Percentiles rank a stretch among this genome's conserved stretches.
phyloP scores from a whole-genome alignment of 2,888 invertebrate genomes.

The Lithosia quadra region DNA sequence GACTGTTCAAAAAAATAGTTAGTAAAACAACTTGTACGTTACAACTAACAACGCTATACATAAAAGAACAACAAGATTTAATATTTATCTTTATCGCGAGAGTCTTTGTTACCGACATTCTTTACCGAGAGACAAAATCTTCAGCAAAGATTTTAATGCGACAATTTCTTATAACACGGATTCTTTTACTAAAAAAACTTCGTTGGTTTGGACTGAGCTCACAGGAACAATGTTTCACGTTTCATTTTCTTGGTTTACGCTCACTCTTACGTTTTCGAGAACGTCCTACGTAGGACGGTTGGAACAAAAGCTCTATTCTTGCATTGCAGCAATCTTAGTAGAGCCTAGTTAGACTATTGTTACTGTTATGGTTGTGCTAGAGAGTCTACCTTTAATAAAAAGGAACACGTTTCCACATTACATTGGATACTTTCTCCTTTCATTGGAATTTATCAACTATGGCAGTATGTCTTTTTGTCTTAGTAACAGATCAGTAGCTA shows the following conservation, averaged over 20 bases:
- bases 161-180: not conserved
- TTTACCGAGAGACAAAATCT: not conserved
- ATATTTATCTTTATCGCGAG: not conserved
- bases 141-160: not conserved
- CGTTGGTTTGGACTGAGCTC: not conserved
- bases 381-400: conserved; percentile 55
- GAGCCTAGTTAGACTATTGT: conserved; percentile 77
- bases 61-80: not conserved
- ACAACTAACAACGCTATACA: no score
- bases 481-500: not conserved
- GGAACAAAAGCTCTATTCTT: conserved; percentile 75
- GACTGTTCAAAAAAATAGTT: not conserved
- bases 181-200: not conserved
- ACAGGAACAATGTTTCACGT: conserved; percentile 37
- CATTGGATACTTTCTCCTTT: conserved; percentile 42
- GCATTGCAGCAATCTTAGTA: conserved; percentile 67
- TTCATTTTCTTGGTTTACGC: conserved; percentile 50
- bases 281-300: conserved; percentile 62
- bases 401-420: not conserved
- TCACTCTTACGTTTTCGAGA: conserved; percentile 57
- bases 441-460: conserved; percentile 22
- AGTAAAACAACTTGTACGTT: no score
- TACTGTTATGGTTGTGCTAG: conserved; percentile 57
- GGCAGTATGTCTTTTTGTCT: not conserved
- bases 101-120: not conserved